phyloP scores from a whole-genome alignment of 2,113 vertebrate genomes.

The Noctilio leporinus region DNA sequence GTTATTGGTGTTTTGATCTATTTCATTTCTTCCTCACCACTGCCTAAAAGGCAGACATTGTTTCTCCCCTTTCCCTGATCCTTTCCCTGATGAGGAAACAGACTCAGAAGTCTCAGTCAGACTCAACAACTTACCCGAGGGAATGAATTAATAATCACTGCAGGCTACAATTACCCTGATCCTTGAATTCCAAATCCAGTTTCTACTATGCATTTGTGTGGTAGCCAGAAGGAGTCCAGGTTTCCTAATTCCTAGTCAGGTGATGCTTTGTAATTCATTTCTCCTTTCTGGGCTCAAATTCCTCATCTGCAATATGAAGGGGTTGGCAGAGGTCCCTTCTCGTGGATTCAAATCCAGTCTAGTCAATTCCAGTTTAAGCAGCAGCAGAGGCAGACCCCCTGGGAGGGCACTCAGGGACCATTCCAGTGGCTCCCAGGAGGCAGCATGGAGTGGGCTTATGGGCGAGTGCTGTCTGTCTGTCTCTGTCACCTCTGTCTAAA shows the following conservation, averaged over 20 bases:
- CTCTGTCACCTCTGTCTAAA: neutral
- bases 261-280: neutral
- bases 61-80: conserved; percentile 14
- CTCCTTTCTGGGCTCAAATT: neutral
- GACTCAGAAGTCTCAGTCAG: neutral
- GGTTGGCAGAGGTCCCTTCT: neutral
- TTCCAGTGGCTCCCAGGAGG: neutral
- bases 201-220: neutral
- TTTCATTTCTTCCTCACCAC: neutral
- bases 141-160: neutral
- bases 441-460: neutral
- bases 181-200: neutral
- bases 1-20: neutral
- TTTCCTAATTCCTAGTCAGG: neutral
- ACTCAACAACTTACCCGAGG: neutral
- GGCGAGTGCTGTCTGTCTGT: neutral
- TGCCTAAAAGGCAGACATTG: neutral
- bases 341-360: neutral
- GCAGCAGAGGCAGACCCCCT: neutral
- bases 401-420: neutral
- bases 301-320: neutral
- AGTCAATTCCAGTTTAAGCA: neutral
- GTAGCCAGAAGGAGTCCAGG: neutral
- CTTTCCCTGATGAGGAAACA: neutral
- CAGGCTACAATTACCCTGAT: neutral